Evolutionary conservation across 2,888 invertebrate genomes (phyloP), one percentile per base, ranked within the genome.

Genomic region (Caenorhabditis uteleia): DNA sequence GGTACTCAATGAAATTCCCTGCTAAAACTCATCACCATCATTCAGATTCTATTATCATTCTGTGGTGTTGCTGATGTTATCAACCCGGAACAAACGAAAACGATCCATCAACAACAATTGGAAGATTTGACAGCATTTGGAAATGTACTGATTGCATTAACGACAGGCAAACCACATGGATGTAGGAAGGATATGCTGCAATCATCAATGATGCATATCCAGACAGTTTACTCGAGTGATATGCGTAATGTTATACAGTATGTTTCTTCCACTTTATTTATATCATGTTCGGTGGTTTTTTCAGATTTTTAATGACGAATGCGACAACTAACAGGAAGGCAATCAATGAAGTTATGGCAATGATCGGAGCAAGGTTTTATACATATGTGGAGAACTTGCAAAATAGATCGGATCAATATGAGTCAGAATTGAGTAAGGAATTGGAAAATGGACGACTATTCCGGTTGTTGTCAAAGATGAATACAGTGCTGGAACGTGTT

Each of bases 291-390:
- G 12, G 12, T 25, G 8, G 26, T 54, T 16, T 54, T 14, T 51
- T 66, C 29, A 54, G 46, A 7, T 43, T 40, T 38, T 44, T 45
- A 36, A 16, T 56, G n/a, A 14, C 57, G 2, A 36, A 21, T 47
- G 21, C 47, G 8, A 21, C 45, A 14, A 69, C 70, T 33, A 72
- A 81, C 26, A 68, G 77, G 75, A 89, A 91, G 81, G 90, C 90
- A 79, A 91, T 97, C 62, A 92, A 92, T 70, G 95, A 97, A 86
- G 88, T 97, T 79, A 97, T 97, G 97, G 95, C 97, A 26, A 95
- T 97, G 94, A 95, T 98, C 78, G 97, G 88, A 23, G 95, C 95
- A 40, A 88, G 95, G 58, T 97, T 95, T 86, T 97, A 95, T 85
- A 91, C 91, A 0, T 95, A 97, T 40, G 49, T 68, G 40, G 70